Base-by-base conservation (phyloP, 2,797 vertebrate species). In the Glossophaga mutica region DNA sequence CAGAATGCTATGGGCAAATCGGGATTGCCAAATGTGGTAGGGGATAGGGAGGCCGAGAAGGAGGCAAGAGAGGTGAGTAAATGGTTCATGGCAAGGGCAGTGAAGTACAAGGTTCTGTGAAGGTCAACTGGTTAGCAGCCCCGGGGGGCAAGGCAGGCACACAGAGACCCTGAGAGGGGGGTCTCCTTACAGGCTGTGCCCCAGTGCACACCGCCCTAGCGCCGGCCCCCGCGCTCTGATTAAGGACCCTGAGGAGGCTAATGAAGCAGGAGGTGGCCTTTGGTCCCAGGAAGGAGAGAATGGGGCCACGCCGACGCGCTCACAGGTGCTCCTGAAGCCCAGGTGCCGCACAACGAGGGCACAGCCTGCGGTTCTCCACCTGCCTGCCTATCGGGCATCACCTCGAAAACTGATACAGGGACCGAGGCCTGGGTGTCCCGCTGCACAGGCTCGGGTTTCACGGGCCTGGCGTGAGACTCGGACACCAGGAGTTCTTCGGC, bases 31-130 rank as follows among this genome's bases (percentile, higher is more conserved):
- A 32, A 57, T 9, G 18, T 22, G 37, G 19, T 14, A 71, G n/a
- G 52, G 15, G 11, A 70, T 5, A 32, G 32, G 42, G 8, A 83
- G 74, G 18, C 32, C 74, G 46, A 48, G 34, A 32, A 10, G 14
- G 52, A 24, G 24, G 22, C 24, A 55, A 82, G 2, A 5, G 37
- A 85, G 22, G n/a, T 57, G 29, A 50, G 39, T 34, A 73, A 82
- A n/a, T 8, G 29, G 37, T 42, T 94, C 89, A 52, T 57, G 82
- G 85, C 15, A 77, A 94, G 87, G 42, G 9, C 11, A 71, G 57
- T 5, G 32, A 90, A 87, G 19, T 46, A 10, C 7, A 50, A 92
- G 16, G 8, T 84, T 84, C 57, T 55, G 29, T 7, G 42, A 96
- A 92, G 55, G 57, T 34, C 42, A 77, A 24, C 2, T 4, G 9